A percentile compares a stretch with the other conserved stretches of the same genome.
Evolutionary conservation across 2,797 vertebrate genomes (phyloP).

Genomic region (Periparus ater): DNA sequence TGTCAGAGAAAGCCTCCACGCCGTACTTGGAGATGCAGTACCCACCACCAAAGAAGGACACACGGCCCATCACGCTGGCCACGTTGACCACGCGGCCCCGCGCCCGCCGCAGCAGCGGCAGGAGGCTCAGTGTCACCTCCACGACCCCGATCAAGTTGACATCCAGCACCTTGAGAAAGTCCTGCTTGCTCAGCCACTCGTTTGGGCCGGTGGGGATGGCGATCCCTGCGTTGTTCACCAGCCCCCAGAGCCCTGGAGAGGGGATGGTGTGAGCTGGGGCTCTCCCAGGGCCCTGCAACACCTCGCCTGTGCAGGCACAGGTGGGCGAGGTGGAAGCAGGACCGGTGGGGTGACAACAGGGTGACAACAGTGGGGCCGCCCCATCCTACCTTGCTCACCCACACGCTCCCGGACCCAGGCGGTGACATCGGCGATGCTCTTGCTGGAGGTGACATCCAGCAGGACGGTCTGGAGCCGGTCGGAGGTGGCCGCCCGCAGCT

Average conservation of each 20-base stretch:
- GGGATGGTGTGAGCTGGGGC: rapidly evolving
- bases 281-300: rapidly evolving
- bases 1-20: slow-evolving; percentile 86
- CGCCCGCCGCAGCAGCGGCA: slow-evolving; percentile 82
- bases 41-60: slow-evolving; percentile 79
- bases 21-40: slow-evolving; percentile 87
- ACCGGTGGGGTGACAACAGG: rapidly evolving
- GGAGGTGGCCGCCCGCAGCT: slow-evolving; percentile 43
- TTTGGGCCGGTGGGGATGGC: not conserved
- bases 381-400: not conserved
- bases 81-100: slow-evolving; percentile 83
- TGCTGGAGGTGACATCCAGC: slow-evolving; percentile 65
- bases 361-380: rapidly evolving
- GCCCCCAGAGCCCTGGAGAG: slow-evolving; percentile 72
- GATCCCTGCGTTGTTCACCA: slow-evolving; percentile 73
- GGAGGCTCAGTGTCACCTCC: slow-evolving; percentile 80
- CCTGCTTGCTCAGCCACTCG: slow-evolving; percentile 68
- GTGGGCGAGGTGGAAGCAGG: rapidly evolving
- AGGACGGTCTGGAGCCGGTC: slow-evolving; percentile 58
- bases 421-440: slow-evolving; percentile 35
- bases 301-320: rapidly evolving
- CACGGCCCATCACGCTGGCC: slow-evolving; percentile 82
- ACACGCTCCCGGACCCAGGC: slow-evolving; percentile 18
- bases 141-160: slow-evolving; percentile 72
- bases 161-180: slow-evolving; percentile 55